Percentiles rank a stretch among this genome's conserved stretches.
Evolutionary conservation across 2,888 invertebrate genomes (phyloP).

Genomic region (Campaea margaritaria): DNA sequence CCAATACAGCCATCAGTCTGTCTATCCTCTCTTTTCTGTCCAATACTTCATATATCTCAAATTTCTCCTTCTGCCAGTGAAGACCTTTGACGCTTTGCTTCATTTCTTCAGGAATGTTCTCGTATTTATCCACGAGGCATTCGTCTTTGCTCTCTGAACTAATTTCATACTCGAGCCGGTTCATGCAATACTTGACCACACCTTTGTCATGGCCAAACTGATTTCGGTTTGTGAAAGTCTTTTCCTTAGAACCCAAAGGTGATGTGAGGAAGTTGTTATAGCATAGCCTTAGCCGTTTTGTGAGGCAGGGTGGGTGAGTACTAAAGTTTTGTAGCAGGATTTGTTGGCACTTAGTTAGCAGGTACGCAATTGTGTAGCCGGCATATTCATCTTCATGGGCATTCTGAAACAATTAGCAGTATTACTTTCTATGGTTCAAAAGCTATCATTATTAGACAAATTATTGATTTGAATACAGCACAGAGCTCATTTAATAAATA

Average conservation of each 20-base stretch:
- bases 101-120: constrained; percentile 69
- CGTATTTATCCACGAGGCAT: constrained; percentile 63
- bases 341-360: constrained; percentile 71
- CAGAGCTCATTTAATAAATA: too few relatives aligned
- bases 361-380: constrained; percentile 54
- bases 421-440: not conserved
- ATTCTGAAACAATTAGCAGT: constrained; percentile 68
- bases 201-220: constrained; percentile 65
- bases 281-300: constrained; percentile 60
- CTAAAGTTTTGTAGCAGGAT: constrained; percentile 66
- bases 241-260: constrained; percentile 63
- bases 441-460: not conserved
- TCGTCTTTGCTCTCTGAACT: constrained; percentile 63
- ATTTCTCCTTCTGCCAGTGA: constrained; percentile 74
- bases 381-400: constrained; percentile 67
- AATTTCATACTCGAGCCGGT: constrained; percentile 72
- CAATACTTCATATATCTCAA: constrained; percentile 73
- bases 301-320: constrained; percentile 70
- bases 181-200: constrained; percentile 73
- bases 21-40: constrained; percentile 73
- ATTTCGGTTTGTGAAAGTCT: constrained; percentile 67
- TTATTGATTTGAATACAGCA: not conserved
- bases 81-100: constrained; percentile 65
- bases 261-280: constrained; percentile 70
- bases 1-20: constrained; percentile 79